These are phyloP conservation scores for Rhadinocentrus ornatus DNA, from an alignment of 2,797 vertebrate genomes.

Conservation along the genomic window DNA sequence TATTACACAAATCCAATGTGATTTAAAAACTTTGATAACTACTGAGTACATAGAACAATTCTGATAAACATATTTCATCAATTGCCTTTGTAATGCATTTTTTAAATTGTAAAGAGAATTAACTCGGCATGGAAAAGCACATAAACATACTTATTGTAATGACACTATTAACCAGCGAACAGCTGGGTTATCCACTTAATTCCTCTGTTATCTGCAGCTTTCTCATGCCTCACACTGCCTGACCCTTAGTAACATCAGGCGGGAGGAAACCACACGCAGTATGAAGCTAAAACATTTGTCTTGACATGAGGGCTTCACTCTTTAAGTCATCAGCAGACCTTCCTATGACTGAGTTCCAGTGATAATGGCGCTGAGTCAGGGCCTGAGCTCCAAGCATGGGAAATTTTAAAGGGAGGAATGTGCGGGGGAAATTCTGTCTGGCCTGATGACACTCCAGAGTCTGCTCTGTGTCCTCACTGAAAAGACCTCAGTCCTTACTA, in stretches of 20 bases:
- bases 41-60: no score
- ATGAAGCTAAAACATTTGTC: slow-evolving; percentile 64
- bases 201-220: slow-evolving; percentile 25
- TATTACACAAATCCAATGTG: no score
- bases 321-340: slow-evolving; percentile 75
- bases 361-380: slow-evolving; percentile 77
- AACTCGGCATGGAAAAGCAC: not conserved
- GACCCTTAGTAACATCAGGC: slow-evolving; percentile 59
- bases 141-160: slow-evolving; percentile 9
- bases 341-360: slow-evolving; percentile 67
- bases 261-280: slow-evolving; percentile 55
- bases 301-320: slow-evolving; percentile 66
- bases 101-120: no score
- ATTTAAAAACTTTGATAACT: no score
- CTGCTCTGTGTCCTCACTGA: slow-evolving; percentile 69
- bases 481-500: slow-evolving; percentile 49
- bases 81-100: no score
- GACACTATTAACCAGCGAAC: slow-evolving; percentile 37
- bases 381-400: slow-evolving; percentile 75
- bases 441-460: slow-evolving; percentile 75
- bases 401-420: slow-evolving; percentile 80
- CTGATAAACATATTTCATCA: no score
- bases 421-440: slow-evolving; percentile 75
- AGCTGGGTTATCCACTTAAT: slow-evolving; percentile 14
- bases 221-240: slow-evolving; percentile 51